Evolutionary conservation across 2,797 vertebrate genomes (phyloP).

Genomic region (Myotis vivesi): DNA sequence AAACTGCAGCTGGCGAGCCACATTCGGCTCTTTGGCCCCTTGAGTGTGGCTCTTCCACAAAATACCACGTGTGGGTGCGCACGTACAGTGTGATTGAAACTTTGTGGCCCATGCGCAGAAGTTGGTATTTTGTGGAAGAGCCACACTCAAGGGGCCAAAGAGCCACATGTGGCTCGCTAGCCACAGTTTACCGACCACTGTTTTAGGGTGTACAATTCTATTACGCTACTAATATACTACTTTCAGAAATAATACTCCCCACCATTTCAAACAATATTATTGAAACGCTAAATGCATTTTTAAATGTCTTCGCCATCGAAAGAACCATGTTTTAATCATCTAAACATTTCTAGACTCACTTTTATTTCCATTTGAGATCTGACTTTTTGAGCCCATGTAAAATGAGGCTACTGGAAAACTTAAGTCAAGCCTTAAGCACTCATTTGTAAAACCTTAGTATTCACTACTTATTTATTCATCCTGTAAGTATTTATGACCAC

Average conservation of each 20-base stretch:
- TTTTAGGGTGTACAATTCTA: slow-evolving; percentile 4
- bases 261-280: neutral
- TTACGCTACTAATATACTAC: neutral
- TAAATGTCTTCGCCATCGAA: neutral
- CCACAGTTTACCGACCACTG: too few relatives aligned
- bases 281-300: neutral
- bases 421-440: neutral
- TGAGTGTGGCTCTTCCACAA: too few relatives aligned
- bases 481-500: neutral
- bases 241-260: neutral
- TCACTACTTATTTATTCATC: neutral
- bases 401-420: neutral
- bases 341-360: neutral
- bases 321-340: neutral
- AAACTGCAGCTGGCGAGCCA: too few relatives aligned
- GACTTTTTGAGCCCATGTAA: neutral
- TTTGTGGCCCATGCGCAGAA: too few relatives aligned
- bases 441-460: neutral
- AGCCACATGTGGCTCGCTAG: too few relatives aligned
- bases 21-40: too few relatives aligned
- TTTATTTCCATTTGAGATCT: slow-evolving; percentile 35
- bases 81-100: too few relatives aligned
- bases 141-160: too few relatives aligned
- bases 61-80: too few relatives aligned
- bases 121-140: too few relatives aligned